phyloP scores from a whole-genome alignment of 2,888 invertebrate species.

The Choristoneura rosaceana region DNA sequence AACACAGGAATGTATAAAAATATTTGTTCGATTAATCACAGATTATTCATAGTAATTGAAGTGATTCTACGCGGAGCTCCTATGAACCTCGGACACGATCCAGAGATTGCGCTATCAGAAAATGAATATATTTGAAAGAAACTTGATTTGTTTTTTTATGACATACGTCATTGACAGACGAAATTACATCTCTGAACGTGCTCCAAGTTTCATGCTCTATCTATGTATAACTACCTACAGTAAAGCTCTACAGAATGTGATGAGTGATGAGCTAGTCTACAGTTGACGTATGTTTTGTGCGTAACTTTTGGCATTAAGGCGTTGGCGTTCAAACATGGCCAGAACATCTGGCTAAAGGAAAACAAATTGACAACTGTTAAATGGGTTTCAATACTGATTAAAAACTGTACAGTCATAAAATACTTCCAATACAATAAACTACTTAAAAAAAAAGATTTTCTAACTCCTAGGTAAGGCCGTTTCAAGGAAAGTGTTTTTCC shows the following conservation, averaged over 20 bases:
- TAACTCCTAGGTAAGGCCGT: slow-evolving; percentile 38
- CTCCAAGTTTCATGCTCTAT: slow-evolving; percentile 10
- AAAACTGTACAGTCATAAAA: slow-evolving; percentile 19
- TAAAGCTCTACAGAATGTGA: slow-evolving; percentile 30
- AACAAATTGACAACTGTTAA: neutral
- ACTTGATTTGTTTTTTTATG: too few relatives aligned
- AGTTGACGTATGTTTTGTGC: slow-evolving; percentile 48
- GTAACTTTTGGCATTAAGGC: slow-evolving; percentile 61
- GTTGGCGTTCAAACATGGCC: slow-evolving; percentile 54
- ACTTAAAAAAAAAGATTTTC: neutral
- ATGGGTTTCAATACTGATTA: slow-evolving; percentile 17
- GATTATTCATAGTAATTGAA: slow-evolving; percentile 57
- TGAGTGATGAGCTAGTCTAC: slow-evolving; percentile 12
- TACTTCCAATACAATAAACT: neutral
- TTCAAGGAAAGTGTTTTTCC: slow-evolving; percentile 14
- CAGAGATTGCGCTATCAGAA: neutral
- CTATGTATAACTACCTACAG: slow-evolving; percentile 19
- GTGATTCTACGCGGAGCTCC: slow-evolving; percentile 49
- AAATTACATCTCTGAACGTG: slow-evolving; percentile 1
- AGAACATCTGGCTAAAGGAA: slow-evolving; percentile 39
- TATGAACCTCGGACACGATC: neutral
- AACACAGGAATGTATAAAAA: slow-evolving; percentile 83
- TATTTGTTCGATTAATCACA: slow-evolving; percentile 77
- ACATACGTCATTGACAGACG: neutral
- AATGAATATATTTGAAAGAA: too few relatives aligned